phyloP scores from a whole-genome alignment of 2,113 vertebrate species.

The Sarotherodon lohbergeri region DNA sequence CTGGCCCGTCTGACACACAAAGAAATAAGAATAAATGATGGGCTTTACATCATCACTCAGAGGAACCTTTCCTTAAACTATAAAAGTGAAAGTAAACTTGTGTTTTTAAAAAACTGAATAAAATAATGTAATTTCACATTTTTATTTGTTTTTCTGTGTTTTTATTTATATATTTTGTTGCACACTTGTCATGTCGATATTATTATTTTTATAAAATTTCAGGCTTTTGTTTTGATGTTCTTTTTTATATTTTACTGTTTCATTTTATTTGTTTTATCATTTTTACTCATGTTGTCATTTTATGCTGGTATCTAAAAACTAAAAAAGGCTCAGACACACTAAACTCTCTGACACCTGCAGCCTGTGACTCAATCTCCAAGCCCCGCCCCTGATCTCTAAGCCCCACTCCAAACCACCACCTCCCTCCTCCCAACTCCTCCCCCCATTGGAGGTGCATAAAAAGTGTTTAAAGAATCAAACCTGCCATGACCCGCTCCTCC shows the following conservation, averaged over 20 bases:
- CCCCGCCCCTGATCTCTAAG: not conserved
- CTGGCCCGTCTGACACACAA: not conserved
- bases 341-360: not conserved
- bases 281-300: not conserved
- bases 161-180: not conserved
- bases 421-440: not conserved
- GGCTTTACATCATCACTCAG: not conserved
- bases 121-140: not conserved
- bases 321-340: not conserved
- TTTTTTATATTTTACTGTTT: not conserved
- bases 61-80: not conserved
- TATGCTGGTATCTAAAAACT: not conserved
- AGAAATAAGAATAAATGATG: not conserved
- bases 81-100: not conserved
- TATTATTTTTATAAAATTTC: not conserved
- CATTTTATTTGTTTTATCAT: not conserved
- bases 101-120: not conserved
- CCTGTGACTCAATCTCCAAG: not conserved
- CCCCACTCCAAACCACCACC: not conserved
- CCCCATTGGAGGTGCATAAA: not conserved
- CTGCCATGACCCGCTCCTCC: constrained; percentile 10
- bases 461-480: not conserved
- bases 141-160: not conserved
- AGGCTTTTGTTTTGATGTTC: not conserved
- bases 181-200: not conserved